Evolutionary conservation across 2,888 invertebrate species (phyloP).

Genomic region (Xanthia icteritia): DNA sequence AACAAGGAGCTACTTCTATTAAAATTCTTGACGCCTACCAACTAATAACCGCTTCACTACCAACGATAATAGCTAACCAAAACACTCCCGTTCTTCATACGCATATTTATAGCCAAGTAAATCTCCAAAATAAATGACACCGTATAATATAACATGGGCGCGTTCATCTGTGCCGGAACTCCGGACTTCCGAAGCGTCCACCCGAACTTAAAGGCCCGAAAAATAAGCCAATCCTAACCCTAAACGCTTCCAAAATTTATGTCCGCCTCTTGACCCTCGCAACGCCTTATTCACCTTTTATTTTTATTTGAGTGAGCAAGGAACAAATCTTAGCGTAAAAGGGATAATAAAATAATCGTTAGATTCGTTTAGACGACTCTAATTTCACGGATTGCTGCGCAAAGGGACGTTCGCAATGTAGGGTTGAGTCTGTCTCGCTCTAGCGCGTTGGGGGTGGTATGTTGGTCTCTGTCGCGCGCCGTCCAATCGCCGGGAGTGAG

Average conservation of each 20-base stretch:
- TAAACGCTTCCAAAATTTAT: constrained; percentile 86
- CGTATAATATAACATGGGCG: constrained; percentile 54
- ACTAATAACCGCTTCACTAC: constrained; percentile 16
- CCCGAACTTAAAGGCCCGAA: constrained; percentile 84
- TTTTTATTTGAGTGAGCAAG: constrained; percentile 91
- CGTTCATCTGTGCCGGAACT: constrained; percentile 60
- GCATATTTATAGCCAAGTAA: constrained; percentile 31
- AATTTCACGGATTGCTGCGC: constrained; percentile 90
- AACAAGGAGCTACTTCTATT: background rate
- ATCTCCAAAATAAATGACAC: constrained; percentile 57
- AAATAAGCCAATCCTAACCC: constrained; percentile 87
- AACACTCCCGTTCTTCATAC: background rate
- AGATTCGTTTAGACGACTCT: constrained; percentile 90
- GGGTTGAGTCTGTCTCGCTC: constrained; percentile 79
- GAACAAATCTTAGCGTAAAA: constrained; percentile 90
- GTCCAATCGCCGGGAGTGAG: constrained; percentile 81
- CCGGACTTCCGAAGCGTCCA: constrained; percentile 68
- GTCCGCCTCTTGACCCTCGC: constrained; percentile 86
- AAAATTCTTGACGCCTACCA: background rate
- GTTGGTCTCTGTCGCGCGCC: constrained; percentile 73
- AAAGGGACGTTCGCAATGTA: constrained; percentile 84
- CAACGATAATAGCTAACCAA: constrained; percentile 3
- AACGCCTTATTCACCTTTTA: constrained; percentile 89
- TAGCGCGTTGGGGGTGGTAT: constrained; percentile 51
- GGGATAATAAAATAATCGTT: constrained; percentile 91